Percentiles rank a stretch among this genome's conserved stretches.
Conservation (phyloP, 2,888 invertebrate genomes). For the Tetranychus truncatus region DNA sequence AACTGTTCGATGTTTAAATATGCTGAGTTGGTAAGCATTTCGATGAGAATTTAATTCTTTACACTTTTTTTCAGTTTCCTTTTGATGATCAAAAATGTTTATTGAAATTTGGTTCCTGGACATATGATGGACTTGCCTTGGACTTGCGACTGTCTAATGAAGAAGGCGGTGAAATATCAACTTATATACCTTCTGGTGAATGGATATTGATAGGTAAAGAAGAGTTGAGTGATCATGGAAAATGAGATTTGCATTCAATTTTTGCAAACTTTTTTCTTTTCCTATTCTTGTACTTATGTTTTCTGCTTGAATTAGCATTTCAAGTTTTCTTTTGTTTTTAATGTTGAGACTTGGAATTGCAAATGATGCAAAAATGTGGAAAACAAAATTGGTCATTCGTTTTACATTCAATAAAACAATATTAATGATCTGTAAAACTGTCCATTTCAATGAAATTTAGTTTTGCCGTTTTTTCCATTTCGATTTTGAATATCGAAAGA, state of each 20-base stretch:
- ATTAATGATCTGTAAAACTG: too few relatives aligned
- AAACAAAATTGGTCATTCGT: too few relatives aligned
- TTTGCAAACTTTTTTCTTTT: not conserved
- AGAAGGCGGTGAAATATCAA: constrained; percentile 78
- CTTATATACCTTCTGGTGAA: constrained; percentile 97
- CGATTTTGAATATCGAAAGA: too few relatives aligned
- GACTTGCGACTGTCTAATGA: constrained; percentile 87
- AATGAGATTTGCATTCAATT: not conserved
- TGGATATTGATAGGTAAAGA: constrained; percentile 87
- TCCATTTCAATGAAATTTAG: too few relatives aligned
- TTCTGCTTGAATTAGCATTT: not conserved
- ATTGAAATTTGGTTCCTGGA: constrained; percentile 99
- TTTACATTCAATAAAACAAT: too few relatives aligned
- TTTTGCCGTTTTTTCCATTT: too few relatives aligned
- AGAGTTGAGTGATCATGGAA: constrained; percentile 33
- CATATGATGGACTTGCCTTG: constrained; percentile 85
- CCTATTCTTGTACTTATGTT: too few relatives aligned
- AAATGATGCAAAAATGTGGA: too few relatives aligned
- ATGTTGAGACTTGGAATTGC: too few relatives aligned
- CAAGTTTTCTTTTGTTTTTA: too few relatives aligned
- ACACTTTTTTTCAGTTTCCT: constrained; percentile 56
- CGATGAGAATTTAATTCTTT: not conserved
- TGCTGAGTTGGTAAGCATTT: too few relatives aligned
- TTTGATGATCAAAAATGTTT: constrained; percentile 96
- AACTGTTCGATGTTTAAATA: too few relatives aligned